Evolutionary conservation across 1,140 invertebrate genomes (phyloP), one percentile per base, ranked within the genome.

Genomic region (Dolichoris vasculosae): DNA sequence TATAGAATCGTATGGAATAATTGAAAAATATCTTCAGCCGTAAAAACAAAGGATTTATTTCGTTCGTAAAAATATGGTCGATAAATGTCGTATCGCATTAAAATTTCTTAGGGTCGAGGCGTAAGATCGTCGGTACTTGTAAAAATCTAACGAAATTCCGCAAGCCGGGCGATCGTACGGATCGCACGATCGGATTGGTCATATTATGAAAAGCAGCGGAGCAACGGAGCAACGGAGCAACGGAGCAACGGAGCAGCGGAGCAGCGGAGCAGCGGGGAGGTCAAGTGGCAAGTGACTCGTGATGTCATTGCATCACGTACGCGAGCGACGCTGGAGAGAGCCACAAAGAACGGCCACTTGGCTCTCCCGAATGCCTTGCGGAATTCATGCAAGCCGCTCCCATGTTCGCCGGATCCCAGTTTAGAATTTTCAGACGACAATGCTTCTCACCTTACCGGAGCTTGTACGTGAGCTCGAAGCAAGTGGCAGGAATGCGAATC

Each of bases 251-350:
- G n/a, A n/a, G n/a, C n/a, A n/a, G n/a, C n/a, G n/a, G n/a, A n/a
- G n/a, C n/a, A n/a, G n/a, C n/a, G n/a, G n/a, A n/a, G n/a, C n/a
- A n/a, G 46, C 55, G 43, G 75, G 13, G 83, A 79, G 82, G 83
- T 84, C 83, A 80, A 84, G 83, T 84, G 83, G n/a, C 83, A 71
- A 78, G 73, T 63, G 71, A 40, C 30, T 6, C 63, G 48, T 84
- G 83, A 79, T 76, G 75, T 84, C 75, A 84, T 46, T 15, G 40
- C 64, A 35, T 46, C 59, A 30, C 35, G 32, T 30, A 9, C 43
- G 59, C n/a, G 20, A 32, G 64, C 76, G 51, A 32, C 59, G 46
- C 32, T 13, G 51, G 8, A n/a, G 40, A 26, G 75, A 78, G 26
- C 59, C 59, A 46, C 75, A 55, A 64, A 40, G 43, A 38, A 84